Evolutionary conservation across 2,113 vertebrate species (phyloP), one percentile per base, ranked within the genome.

Genomic region (Zosterops pallidus): DNA sequence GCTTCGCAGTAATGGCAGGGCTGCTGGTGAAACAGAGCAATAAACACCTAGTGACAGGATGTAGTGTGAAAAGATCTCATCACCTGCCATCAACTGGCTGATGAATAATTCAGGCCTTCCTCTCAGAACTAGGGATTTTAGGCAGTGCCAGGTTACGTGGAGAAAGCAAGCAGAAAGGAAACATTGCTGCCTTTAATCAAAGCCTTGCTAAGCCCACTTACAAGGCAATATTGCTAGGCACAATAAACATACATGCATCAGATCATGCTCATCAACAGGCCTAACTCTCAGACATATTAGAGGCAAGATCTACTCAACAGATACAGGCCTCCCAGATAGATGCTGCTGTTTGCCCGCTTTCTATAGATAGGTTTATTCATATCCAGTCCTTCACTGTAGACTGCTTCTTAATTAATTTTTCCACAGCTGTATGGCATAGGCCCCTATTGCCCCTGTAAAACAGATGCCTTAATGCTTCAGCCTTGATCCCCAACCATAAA

Each of bases 81-180:
- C 98, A 98, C 97, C 97, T 98, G 97, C 96, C 95, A 97, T 97
- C 97, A 98, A 84, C 77, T 68, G 87, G 35, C 57, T 97, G 95
- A 98, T 98, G 97, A 98, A 98, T 98, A 98, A 98, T 98, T 98
- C 98, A 98, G 94, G 93, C 53, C 71, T 96, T 94, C 97, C 95
- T 81, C 95, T 94, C 96, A 97, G 89, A 92, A 90, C n/a, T n/a
- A 70, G 76, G 89, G 87, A 95, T 97, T 97, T 97, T 94, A 97
- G 93, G 55, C 92, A 89, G 74, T 55, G 6, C 71, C 19, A 50
- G 55, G 93, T 72, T 91, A 63, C 13, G 14, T 9, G 9, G 57
- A 83, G 74, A 87, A 67, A 93, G 74, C 63, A 83, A 86, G 74
- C 46, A 71, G 33, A 89, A 76, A 80, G 90, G 71, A 93, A 83